phyloP scores from a whole-genome alignment of 2,888 invertebrate species.

The Patella depressa region DNA sequence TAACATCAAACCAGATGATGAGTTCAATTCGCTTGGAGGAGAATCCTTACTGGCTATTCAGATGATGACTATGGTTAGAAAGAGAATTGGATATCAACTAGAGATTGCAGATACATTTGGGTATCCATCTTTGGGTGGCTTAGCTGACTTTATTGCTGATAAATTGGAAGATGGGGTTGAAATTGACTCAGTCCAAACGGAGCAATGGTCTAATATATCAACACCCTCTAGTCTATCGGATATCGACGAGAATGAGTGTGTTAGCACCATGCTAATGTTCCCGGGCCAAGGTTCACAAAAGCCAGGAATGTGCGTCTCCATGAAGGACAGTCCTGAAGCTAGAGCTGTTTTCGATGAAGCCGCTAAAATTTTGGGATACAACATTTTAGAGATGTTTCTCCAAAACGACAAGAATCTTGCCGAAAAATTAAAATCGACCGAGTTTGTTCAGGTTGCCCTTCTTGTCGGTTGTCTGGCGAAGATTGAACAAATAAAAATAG shows the following conservation, averaged over 20 bases:
- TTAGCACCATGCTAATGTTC: not conserved
- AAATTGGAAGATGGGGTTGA: not conserved
- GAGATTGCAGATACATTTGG: slow-evolving; percentile 28
- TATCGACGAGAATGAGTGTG: not conserved
- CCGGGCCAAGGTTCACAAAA: slow-evolving; percentile 6
- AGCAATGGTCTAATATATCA: not conserved
- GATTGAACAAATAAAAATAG: slow-evolving; percentile 15
- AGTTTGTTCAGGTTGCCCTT: slow-evolving; percentile 7
- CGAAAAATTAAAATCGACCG: not conserved
- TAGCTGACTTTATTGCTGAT: slow-evolving; percentile 13
- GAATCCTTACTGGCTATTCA: slow-evolving; percentile 26
- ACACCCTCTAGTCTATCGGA: not conserved
- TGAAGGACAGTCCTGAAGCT: not conserved
- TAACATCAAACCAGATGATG: slow-evolving; percentile 19
- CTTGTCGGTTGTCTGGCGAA: slow-evolving; percentile 21
- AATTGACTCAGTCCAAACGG: not conserved
- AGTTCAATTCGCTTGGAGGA: slow-evolving; percentile 21
- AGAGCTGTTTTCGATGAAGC: not conserved
- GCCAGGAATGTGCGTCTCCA: not conserved
- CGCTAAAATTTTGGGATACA: not conserved
- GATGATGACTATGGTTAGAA: slow-evolving; percentile 24
- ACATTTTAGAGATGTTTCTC: not conserved
- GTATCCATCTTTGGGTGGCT: slow-evolving; percentile 13
- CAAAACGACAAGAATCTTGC: not conserved
- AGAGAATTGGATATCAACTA: slow-evolving; percentile 20